Percentiles rank a stretch among this genome's conserved stretches.
These are phyloP conservation scores for Oxystoma pomonae DNA, from an alignment of 2,888 invertebrate genomes.

Conservation along the genomic window DNA sequence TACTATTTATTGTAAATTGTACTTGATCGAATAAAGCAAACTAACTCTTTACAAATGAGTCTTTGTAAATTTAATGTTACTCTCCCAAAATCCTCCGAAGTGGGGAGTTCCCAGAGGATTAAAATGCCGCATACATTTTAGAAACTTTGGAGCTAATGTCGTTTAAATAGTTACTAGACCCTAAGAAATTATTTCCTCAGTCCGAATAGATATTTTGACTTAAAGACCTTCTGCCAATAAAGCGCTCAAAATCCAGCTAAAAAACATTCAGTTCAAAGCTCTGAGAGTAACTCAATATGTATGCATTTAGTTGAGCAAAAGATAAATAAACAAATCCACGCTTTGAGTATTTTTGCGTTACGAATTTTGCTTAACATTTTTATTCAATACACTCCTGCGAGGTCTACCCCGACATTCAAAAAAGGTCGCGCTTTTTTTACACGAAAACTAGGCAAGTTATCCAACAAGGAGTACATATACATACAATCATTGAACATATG, in stretches of 20 bases:
- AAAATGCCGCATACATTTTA: too few relatives aligned
- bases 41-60: conserved; percentile 3
- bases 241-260: too few relatives aligned
- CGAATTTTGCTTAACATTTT: background rate
- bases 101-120: conserved; percentile 3
- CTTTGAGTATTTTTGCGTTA: conserved; percentile 4
- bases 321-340: conserved; percentile 4
- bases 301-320: background rate
- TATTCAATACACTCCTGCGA: background rate
- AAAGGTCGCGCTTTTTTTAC: background rate
- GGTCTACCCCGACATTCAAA: background rate
- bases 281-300: conserved; percentile 9
- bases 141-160: too few relatives aligned
- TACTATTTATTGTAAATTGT: too few relatives aligned
- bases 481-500: too few relatives aligned
- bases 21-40: too few relatives aligned
- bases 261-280: conserved; percentile 4
- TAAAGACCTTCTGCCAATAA: too few relatives aligned
- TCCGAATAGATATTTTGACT: conserved; percentile 5
- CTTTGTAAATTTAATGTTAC: background rate
- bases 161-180: conserved; percentile 5
- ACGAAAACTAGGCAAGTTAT: background rate
- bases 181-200: conserved; percentile 11
- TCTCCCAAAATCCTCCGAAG: conserved; percentile 6
- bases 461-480: background rate